phyloP scores from a whole-genome alignment of 2,797 vertebrate species.

The Xiphophorus birchmanni region DNA sequence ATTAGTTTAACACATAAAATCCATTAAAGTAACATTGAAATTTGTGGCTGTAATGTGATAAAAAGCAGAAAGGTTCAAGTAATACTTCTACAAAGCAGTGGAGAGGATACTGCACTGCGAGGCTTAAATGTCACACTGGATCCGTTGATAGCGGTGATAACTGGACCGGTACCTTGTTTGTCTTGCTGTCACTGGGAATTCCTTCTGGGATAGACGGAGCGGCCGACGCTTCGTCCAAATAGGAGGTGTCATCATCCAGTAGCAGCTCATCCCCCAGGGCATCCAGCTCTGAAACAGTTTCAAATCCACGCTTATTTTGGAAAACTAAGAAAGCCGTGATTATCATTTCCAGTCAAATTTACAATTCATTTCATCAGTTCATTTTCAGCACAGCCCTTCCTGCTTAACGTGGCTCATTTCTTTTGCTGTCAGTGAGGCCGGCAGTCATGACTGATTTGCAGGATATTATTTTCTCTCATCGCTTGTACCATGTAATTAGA shows the following conservation, averaged over 20 bases:
- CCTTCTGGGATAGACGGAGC: slow-evolving; percentile 96
- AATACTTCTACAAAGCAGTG: neutral
- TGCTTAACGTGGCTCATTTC: neutral
- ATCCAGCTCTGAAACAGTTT: slow-evolving; percentile 87
- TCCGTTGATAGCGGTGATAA: neutral
- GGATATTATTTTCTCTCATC: neutral
- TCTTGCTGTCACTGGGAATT: slow-evolving; percentile 90
- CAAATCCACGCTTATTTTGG: neutral
- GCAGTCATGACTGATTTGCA: neutral
- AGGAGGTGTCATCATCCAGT: slow-evolving; percentile 95
- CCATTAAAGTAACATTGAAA: neutral
- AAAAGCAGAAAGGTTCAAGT: neutral
- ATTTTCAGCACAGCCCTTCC: neutral
- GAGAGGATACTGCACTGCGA: neutral
- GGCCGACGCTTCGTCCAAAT: slow-evolving; percentile 93
- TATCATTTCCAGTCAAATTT: neutral
- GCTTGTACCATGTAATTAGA: neutral
- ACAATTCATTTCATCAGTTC: neutral
- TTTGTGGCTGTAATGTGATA: neutral
- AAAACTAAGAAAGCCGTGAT: neutral
- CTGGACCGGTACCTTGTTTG: slow-evolving; percentile 87
- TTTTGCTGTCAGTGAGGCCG: neutral
- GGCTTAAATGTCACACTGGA: neutral
- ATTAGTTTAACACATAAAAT: neutral
- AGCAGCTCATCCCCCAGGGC: slow-evolving; percentile 96